Conservation (phyloP, 92 coral and sea anemone species). For the Parazoanthus darwini region DNA sequence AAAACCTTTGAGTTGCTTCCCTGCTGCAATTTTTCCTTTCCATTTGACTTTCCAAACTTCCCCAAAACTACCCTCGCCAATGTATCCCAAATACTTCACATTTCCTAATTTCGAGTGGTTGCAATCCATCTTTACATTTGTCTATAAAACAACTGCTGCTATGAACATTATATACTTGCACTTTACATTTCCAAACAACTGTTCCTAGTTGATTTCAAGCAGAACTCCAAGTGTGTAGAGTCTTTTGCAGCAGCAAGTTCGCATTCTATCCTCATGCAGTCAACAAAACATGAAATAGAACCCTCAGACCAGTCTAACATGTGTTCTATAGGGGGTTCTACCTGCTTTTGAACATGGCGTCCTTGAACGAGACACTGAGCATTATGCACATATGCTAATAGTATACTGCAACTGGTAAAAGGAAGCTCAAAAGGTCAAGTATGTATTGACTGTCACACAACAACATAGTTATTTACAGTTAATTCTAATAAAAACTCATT, state of each 20-base stretch:
- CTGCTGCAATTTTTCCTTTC: constrained; percentile 55
- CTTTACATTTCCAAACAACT: no score
- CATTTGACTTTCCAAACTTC: constrained; percentile 59
- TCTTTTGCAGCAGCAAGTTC: no score
- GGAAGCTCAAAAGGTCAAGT: neutral
- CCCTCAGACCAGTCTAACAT: neutral
- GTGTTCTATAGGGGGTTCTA: neutral
- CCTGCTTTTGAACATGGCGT: neutral
- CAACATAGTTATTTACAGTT: no score
- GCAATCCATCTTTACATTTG: neutral
- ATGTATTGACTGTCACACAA: neutral
- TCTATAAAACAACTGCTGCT: neutral
- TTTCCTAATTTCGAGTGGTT: neutral
- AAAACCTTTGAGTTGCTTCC: constrained; percentile 40
- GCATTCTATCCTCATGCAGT: neutral
- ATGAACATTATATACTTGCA: no score
- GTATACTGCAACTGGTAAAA: neutral
- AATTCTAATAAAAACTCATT: no score
- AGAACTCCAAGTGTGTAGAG: neutral
- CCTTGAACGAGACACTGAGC: neutral
- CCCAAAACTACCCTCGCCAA: constrained; percentile 57
- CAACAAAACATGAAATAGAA: neutral
- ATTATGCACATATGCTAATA: neutral
- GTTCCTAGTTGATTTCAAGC: no score
- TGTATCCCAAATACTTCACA: neutral